Evolutionary conservation across 2,113 vertebrate genomes (phyloP), one percentile per base, ranked within the genome.

Genomic region (Hemichromis elongatus): DNA sequence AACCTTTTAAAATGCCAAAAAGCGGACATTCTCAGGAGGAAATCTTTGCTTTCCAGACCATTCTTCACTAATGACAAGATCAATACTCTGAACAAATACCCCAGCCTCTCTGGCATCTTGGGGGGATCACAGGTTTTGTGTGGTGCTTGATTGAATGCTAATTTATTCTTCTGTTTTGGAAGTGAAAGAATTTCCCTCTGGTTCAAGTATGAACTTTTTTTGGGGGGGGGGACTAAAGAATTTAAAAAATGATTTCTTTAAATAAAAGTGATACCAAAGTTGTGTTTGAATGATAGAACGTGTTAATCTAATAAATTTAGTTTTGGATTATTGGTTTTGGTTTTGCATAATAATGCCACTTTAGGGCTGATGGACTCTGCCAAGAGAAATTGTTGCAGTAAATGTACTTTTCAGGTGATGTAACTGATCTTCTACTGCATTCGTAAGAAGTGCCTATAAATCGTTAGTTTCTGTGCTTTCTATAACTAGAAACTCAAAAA

Each of bases 11-110:
- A 82, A 84, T 2, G 61, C 84, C 77, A 57, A 59, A 80, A 82
- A 70, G 79, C n/a, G 79, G 88, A 89, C 40, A 54, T 80, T 90
- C 88, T 91, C 81, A 18, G 79, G 86, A 90, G 90, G 84, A 84
- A 92, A 86, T 80, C 77, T 86, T 70, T 83, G 87, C 79, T 89
- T 88, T 82, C 30, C 47, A 28, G 81, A 70, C 56, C 53, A 53
- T 87, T 90, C 81, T 86, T 81, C 66, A 53, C 83, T 86, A 92
- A 94, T 91, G 87, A 88, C 81, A 77, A 87, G 85, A 88, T 85
- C 89, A 55, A 68, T 73, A 45, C 63, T 82, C 53, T 18, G 52
- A 80, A 54, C 37, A 52, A 61, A 79, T 61, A 59, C 87, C 37
- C 56, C 19, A 75, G 30, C 16, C 21, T 10, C 84, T 82, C 78